Base-by-base conservation (phyloP, 2,888 invertebrate genomes). In the Metellina segmentata region DNA sequence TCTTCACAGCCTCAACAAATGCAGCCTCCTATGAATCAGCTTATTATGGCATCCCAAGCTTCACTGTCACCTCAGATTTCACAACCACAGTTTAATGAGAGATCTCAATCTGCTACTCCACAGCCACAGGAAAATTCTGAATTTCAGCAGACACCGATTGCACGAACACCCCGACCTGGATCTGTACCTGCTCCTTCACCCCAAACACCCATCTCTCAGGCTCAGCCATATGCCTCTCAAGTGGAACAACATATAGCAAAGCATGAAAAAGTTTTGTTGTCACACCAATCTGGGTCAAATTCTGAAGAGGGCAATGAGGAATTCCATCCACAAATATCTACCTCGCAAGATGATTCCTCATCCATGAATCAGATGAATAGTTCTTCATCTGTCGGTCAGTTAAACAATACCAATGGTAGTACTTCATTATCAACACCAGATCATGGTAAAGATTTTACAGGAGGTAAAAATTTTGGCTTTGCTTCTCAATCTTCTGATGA, bases 241-340 rank as follows among this genome's bases (percentile, higher is more conserved):
- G 86, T 85, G 71, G 92, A 93, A 71, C 93, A 93, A 70, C 90
- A 89, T 77, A 69, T 61, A 16, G 9, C 13, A 61, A 86, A 82
- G 75, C 93, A 89, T 77, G 53, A 77, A 49, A 82, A 90, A 90
- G 92, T 82, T 91, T 94, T 78, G 91, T 93, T 49, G 92, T 93
- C 71, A 20, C 83, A 92, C 19, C 85, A 89, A 16, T 13, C 82
- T 51, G 79, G 19, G 61, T 9, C 51, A n/a, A 78, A 79, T 72
- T 51, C 71, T 16, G 83, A 82, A 70, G 88, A 92, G 52, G 71
- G 81, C 20, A 34, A 5, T 75, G 81, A 90, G n/a, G 85, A 90
- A 51, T 81, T 75, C 16, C 72, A 81, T 51, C 61, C 74, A 20
- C 61, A 69, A 49, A n/a, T 49, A 48, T n/a, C 78, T 52, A n/a